Evolutionary conservation across 2,113 vertebrate genomes (phyloP), one percentile per base, ranked within the genome.

Genomic region (Acrocephalus kingi): DNA sequence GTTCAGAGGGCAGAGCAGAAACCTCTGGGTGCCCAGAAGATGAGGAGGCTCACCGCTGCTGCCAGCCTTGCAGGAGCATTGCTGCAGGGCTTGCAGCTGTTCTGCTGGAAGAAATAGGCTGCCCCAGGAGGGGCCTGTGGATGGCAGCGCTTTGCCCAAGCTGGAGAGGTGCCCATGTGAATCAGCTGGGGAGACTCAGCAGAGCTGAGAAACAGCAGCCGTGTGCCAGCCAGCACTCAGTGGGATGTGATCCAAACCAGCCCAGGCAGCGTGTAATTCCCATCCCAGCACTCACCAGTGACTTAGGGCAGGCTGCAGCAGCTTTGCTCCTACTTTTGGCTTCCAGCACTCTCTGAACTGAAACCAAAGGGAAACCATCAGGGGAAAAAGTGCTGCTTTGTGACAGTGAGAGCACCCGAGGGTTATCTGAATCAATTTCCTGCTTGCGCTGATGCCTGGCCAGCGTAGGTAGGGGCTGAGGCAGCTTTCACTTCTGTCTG

Each of bases 401-500:
- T 81, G 90, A 81, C 55, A 69, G 61, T 1, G 6, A 66, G 59
- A 80, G 45, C 56, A 89, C 8, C 6, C 56, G 23, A 35, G 69
- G 72, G 85, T 71, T 93, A 74, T 90, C 82, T 63, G 85, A 94
- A 93, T 90, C 93, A 84, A 56, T 55, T 96, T 96, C 93, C 96
- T 96, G 96, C 93, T 90, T 76, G 90, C 35, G 20, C 61, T 62
- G 46, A 55, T 35, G 87, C 85, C 87, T 62, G 62, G 15, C 77
- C 67, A 25, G 28, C 16, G 5, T 18, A 46, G 37, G 87, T 43
- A 90, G 72, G 56, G 13, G 72, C 64, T 4, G 46, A 81, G 81
- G 41, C 11, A 25, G 69, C 94, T 95, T 95, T 97, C 94, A 84
- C 92, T 96, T 97, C 89, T 96, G 80, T 45, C 62, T 56, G 41